A percentile compares a stretch with the other conserved stretches of the same genome.
phyloP scores from a whole-genome alignment of 2,113 vertebrate genomes.

The Megaleporinus macrocephalus region DNA sequence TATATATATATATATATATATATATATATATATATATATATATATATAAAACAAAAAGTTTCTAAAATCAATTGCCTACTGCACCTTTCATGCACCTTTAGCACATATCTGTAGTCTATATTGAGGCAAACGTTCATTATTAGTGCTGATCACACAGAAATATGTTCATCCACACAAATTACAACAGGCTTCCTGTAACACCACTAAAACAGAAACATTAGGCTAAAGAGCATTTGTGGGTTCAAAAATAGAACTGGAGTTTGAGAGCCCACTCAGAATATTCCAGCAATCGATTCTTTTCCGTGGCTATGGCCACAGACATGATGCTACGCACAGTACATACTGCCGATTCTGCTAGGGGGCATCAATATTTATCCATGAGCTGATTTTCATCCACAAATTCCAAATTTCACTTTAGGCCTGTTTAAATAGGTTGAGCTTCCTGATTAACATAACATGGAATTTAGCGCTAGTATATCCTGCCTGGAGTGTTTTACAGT shows the following conservation, averaged over 20 bases:
- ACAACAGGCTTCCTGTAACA: not conserved
- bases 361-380: not conserved
- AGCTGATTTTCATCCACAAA: not conserved
- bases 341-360: not conserved
- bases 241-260: not conserved
- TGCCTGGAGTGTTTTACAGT: not conserved
- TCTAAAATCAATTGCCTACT: too few species aligned
- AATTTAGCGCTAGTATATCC: not conserved
- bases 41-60: too few species aligned
- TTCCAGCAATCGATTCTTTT: conserved; percentile 3
- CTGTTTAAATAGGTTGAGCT: not conserved
- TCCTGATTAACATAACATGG: not conserved
- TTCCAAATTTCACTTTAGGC: not conserved
- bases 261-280: not conserved
- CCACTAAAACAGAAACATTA: not conserved
- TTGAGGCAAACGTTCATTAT: too few species aligned
- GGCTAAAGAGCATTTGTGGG: not conserved
- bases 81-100: too few species aligned
- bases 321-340: not conserved
- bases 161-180: not conserved
- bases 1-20: too few species aligned
- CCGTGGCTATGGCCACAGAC: not conserved
- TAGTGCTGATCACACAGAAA: not conserved
- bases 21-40: too few species aligned
- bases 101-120: too few species aligned